A percentile compares a stretch with the other conserved stretches of the same genome.
phyloP scores from a whole-genome alignment of 2,113 vertebrate genomes.

The Piprites chloris region DNA sequence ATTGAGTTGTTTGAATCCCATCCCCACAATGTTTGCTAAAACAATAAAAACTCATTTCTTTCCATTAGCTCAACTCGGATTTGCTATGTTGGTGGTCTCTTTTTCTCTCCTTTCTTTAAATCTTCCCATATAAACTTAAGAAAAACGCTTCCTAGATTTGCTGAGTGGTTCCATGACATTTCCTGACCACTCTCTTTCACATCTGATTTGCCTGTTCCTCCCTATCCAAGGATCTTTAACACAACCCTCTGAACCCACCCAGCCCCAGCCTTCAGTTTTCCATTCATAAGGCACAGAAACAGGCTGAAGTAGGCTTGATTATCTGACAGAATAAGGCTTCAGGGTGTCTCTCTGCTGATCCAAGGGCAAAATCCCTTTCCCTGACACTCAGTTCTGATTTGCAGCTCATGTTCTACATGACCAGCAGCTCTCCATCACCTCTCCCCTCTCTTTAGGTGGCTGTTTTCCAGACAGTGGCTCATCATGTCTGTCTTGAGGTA shows the following conservation, averaged over 20 bases:
- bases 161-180: background rate
- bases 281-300: background rate
- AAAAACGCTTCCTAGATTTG: background rate
- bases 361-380: background rate
- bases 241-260: background rate
- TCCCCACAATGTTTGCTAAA: slow-evolving; percentile 16
- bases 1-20: background rate
- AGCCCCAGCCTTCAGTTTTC: background rate
- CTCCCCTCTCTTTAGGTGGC: background rate
- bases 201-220: background rate
- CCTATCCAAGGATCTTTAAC: background rate
- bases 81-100: slow-evolving; percentile 48
- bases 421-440: background rate
- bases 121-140: slow-evolving; percentile 2
- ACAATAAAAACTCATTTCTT: slow-evolving; percentile 29
- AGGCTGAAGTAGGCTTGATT: background rate
- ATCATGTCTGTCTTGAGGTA: background rate
- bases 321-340: background rate
- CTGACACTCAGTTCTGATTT: background rate
- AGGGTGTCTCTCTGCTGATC: background rate
- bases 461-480: background rate
- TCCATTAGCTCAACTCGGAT: background rate
- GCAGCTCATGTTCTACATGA: background rate
- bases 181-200: background rate
- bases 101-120: background rate